Percentiles rank a stretch among this genome's conserved stretches.
Conservation (phyloP, 2,888 invertebrate species). For the Habroteleia sp. region DNA sequence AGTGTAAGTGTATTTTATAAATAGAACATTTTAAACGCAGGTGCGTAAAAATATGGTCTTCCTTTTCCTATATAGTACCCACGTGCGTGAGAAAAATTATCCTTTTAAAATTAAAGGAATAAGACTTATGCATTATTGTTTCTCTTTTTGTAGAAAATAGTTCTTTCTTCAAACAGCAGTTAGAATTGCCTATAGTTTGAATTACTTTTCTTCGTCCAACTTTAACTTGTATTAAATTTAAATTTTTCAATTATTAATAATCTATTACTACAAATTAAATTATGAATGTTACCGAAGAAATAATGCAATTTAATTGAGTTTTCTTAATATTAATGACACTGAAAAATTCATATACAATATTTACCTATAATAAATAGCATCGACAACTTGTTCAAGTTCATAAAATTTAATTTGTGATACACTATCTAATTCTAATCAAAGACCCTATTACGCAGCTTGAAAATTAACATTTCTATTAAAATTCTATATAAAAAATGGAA, state of each 20-base stretch:
- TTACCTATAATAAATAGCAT: no score
- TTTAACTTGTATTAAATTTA: no score
- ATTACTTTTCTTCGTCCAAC: no score
- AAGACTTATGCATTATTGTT: conserved; percentile 10
- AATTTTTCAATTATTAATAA: no score
- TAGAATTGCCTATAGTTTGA: no score
- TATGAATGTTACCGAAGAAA: no score
- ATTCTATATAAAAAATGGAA: conserved; percentile 17
- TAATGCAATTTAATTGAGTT: no score
- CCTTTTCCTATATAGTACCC: conserved; percentile 43
- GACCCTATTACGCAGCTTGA: neutral
- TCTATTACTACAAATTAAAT: no score
- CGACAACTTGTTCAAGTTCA: no score
- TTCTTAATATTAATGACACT: no score
- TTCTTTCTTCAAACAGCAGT: conserved; percentile 10
- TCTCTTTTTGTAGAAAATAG: neutral
- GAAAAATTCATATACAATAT: no score
- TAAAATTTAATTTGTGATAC: neutral
- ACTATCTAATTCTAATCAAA: conserved; percentile 15
- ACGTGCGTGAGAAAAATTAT: conserved; percentile 58
- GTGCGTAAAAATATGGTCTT: conserved; percentile 61
- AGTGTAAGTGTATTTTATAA: conserved; percentile 62
- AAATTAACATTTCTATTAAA: conserved; percentile 24
- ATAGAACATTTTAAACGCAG: conserved; percentile 50
- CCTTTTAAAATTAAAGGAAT: conserved; percentile 31